Evolutionary conservation across 1,140 invertebrate genomes (phyloP).

Genomic region (Trypoxylus dichotomus): DNA sequence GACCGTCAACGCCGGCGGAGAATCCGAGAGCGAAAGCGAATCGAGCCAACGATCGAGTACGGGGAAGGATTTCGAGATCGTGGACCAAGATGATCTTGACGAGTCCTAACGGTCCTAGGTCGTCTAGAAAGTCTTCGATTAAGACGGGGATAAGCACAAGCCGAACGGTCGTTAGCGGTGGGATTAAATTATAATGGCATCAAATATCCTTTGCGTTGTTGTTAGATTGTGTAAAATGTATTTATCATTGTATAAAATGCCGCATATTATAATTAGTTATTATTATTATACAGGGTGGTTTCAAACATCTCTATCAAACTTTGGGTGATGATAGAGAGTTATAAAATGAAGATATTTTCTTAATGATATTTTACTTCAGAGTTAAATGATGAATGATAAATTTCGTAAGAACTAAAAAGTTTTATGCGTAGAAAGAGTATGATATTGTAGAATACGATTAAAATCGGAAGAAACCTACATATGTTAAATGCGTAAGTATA

Average conservation of each 20-base stretch:
- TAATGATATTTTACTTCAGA: no score
- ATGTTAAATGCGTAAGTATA: no score
- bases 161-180: no score
- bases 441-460: no score
- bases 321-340: no score
- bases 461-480: no score
- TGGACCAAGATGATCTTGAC: slow-evolving; percentile 65
- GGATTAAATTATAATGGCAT: background rate
- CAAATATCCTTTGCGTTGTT: background rate
- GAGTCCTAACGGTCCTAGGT: background rate
- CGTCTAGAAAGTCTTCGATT: background rate
- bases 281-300: background rate
- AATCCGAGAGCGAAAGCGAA: slow-evolving; percentile 67
- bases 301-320: no score
- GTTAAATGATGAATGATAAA: no score
- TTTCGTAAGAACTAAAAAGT: no score
- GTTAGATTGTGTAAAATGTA: background rate
- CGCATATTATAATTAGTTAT: background rate
- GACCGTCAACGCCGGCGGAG: slow-evolving; percentile 38
- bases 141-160: no score
- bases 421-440: no score
- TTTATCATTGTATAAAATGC: background rate
- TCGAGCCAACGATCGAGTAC: slow-evolving; percentile 74
- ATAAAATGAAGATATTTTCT: no score
- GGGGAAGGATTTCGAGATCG: slow-evolving; percentile 79